Evolutionary conservation across 1,140 invertebrate genomes (phyloP).

Genomic region (Arctopsyche grandis): DNA sequence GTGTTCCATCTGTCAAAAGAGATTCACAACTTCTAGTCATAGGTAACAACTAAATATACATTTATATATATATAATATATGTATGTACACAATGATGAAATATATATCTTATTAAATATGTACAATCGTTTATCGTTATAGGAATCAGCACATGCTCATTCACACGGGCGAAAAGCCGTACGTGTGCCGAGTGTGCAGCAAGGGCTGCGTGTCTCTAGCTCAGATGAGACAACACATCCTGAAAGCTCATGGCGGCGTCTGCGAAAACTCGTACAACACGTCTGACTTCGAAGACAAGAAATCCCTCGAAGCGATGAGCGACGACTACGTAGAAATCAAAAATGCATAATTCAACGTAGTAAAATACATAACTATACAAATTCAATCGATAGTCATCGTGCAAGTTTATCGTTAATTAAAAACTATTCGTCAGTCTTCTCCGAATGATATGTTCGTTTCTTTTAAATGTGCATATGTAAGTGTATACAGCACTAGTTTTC

Average conservation of each 20-base stretch:
- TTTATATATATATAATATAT: conserved; percentile 32
- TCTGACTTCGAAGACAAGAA: neutral
- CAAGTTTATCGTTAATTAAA: neutral
- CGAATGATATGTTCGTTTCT: conserved; percentile 10
- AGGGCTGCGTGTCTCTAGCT: conserved; percentile 19
- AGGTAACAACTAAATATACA: conserved; percentile 30
- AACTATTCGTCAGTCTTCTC: conserved; percentile 11
- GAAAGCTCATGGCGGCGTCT: conserved; percentile 11
- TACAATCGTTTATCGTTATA: neutral
- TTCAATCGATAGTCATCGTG: too few relatives aligned
- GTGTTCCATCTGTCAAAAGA: conserved; percentile 46
- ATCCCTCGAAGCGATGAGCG: neutral
- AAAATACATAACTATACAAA: too few relatives aligned
- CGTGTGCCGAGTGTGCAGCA: conserved; percentile 14
- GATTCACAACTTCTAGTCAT: conserved; percentile 50
- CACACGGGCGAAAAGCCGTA: conserved; percentile 32
- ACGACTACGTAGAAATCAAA: neutral
- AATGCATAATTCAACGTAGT: too few relatives aligned
- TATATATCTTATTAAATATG: neutral
- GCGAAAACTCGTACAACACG: neutral
- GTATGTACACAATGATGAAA: neutral
- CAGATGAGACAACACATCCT: conserved; percentile 33
- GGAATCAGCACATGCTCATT: conserved; percentile 39
- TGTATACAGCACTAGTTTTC: too few relatives aligned
- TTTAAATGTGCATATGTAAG: neutral